Evolutionary conservation across 2,797 vertebrate species (phyloP).

Genomic region (Linurgus olivaceus): DNA sequence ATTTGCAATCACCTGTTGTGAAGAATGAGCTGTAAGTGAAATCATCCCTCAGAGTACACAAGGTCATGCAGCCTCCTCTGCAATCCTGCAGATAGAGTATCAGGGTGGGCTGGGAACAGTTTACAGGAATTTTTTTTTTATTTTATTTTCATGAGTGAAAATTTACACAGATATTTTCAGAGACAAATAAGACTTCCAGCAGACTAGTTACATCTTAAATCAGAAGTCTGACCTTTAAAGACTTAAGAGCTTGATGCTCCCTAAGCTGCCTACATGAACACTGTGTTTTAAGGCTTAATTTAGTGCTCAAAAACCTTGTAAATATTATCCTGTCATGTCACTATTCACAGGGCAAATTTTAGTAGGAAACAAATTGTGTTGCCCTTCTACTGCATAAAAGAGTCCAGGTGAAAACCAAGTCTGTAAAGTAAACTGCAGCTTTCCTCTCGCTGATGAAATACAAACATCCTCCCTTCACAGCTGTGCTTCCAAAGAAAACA

Average conservation of each 20-base stretch:
- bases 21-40: constrained; percentile 37
- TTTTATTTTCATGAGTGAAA: neutral
- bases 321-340: neutral
- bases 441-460: neutral
- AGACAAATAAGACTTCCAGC: constrained; percentile 6
- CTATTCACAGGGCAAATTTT: neutral
- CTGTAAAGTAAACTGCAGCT: neutral
- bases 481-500: neutral
- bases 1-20: constrained; percentile 11
- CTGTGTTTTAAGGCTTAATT: neutral
- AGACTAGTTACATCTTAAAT: neutral
- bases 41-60: constrained; percentile 11
- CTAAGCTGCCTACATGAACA: neutral
- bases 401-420: neutral
- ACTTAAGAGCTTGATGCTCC: neutral
- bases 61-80: neutral
- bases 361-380: neutral
- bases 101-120: neutral
- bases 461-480: neutral
- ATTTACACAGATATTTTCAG: constrained; percentile 16
- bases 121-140: neutral
- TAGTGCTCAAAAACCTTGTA: neutral
- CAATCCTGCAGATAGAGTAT: neutral
- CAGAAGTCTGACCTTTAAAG: constrained; percentile 25
- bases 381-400: neutral